Evolutionary conservation across 2,113 vertebrate genomes (phyloP), one percentile per base, ranked within the genome.

Genomic region (Cebidichthys violaceus): DNA sequence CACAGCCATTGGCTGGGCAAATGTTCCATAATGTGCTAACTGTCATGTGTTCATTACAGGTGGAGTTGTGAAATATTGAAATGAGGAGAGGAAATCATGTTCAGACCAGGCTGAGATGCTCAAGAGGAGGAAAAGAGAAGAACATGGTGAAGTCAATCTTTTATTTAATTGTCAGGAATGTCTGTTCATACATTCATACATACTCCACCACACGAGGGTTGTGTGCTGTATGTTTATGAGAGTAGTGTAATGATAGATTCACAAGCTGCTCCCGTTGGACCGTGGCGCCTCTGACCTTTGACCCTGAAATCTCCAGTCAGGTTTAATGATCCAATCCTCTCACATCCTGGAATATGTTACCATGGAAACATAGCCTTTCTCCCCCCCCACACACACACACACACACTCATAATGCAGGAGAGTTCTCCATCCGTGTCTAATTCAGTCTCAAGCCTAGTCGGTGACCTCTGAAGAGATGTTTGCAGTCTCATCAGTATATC

Each of bases 271-370:
- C 90, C 86, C 77, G 29, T 70, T 24, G 80, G 86, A 60, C 86
- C n/a, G 37, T 24, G 6, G 75, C 7, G 43, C 79, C 75, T 88
- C 83, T 84, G 83, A 92, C 90, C 92, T 87, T 84, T 92, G 89
- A 94, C 92, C 93, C 88, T 92, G 77, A 92, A 87, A 86, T 92
- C 83, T 93, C 86, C 80, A 87, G 90, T 92, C 86, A 86, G 86
- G 84, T 87, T 91, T 94, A 94, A 94, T 94, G 93, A 94, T 89
- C 90, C 88, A 86, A 81, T 89, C 76, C 81, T 81, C 86, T 87
- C 80, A 73, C 89, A 88, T 81, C 86, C 82, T 68, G 79, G 82
- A 92, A 92, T 90, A 91, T 91, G 92, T 94, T 93, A 81, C 90
- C 77, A 81, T 93, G 83, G 92, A 90, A 91, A 93, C 90, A 69